A percentile compares a stretch with the other conserved stretches of the same genome.
Conservation (phyloP, 1,140 invertebrate species). For the Dolichoris vasculosae region DNA sequence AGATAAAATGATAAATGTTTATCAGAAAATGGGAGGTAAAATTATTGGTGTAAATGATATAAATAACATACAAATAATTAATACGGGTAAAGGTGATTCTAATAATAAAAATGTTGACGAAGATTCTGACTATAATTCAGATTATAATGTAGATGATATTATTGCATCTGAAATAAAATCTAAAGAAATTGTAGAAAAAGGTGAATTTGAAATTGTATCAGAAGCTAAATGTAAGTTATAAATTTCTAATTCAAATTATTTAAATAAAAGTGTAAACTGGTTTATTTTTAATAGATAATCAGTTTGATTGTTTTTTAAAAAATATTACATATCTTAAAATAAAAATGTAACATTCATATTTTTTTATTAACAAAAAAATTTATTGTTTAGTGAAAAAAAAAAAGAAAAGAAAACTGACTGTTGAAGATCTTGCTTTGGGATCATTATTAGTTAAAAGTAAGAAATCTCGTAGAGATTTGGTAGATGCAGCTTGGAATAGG, state of each 20-base stretch:
- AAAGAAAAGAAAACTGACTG: conserved; percentile 84
- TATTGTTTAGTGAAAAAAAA: conserved; percentile 68
- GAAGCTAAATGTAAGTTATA: conserved; percentile 73
- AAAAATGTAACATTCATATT: no score
- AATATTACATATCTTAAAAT: no score
- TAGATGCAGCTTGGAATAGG: conserved; percentile 93
- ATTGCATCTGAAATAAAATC: conserved; percentile 59
- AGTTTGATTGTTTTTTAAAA: neutral
- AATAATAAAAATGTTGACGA: conserved; percentile 68
- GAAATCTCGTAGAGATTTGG: conserved; percentile 89
- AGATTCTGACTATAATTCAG: conserved; percentile 75
- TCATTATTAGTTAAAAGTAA: conserved; percentile 88
- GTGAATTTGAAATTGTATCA: conserved; percentile 82
- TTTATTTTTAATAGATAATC: neutral
- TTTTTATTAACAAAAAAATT: conserved; percentile 10
- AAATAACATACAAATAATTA: conserved; percentile 45
- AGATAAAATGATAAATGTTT: conserved; percentile 83
- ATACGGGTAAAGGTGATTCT: conserved; percentile 52
- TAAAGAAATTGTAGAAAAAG: conserved; percentile 72
- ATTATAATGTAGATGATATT: conserved; percentile 78
- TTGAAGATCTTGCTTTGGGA: conserved; percentile 91
- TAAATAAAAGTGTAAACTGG: neutral
- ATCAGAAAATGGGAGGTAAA: conserved; percentile 82
- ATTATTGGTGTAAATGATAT: conserved; percentile 73
- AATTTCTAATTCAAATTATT: neutral